These are phyloP conservation scores for Eulacestoma nigropectus DNA, from an alignment of 2,113 vertebrate genomes.

Conservation along the genomic window DNA sequence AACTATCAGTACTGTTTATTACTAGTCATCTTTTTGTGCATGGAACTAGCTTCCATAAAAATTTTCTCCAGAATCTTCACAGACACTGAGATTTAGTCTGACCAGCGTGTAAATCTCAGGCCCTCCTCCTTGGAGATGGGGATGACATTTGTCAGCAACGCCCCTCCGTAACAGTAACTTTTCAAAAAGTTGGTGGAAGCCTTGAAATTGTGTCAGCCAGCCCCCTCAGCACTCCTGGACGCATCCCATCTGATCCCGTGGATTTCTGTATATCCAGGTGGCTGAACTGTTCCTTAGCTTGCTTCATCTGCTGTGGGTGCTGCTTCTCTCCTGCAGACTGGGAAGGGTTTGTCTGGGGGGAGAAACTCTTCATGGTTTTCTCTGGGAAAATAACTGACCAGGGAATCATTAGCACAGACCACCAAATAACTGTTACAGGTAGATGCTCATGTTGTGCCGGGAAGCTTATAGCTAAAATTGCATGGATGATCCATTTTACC, in stretches of 20 bases:
- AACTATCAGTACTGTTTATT: not conserved
- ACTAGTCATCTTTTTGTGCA: not conserved
- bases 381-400: not conserved
- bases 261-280: not conserved
- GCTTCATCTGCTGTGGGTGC: rapidly evolving
- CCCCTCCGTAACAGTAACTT: not conserved
- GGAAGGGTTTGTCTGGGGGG: not conserved
- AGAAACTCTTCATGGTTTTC: not conserved
- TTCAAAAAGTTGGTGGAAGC: not conserved
- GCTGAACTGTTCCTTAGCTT: not conserved
- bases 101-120: not conserved
- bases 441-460: not conserved
- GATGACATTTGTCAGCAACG: not conserved
- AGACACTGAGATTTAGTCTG: not conserved
- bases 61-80: not conserved
- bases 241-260: not conserved
- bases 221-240: not conserved
- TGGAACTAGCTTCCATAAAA: not conserved
- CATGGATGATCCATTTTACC: not conserved
- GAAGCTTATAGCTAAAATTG: not conserved
- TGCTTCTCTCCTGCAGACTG: not conserved
- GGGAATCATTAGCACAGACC: not conserved
- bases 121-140: not conserved
- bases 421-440: not conserved
- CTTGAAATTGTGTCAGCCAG: not conserved